Base-by-base conservation (phyloP, 1,140 invertebrate species). In the Piezodorus guildinii region DNA sequence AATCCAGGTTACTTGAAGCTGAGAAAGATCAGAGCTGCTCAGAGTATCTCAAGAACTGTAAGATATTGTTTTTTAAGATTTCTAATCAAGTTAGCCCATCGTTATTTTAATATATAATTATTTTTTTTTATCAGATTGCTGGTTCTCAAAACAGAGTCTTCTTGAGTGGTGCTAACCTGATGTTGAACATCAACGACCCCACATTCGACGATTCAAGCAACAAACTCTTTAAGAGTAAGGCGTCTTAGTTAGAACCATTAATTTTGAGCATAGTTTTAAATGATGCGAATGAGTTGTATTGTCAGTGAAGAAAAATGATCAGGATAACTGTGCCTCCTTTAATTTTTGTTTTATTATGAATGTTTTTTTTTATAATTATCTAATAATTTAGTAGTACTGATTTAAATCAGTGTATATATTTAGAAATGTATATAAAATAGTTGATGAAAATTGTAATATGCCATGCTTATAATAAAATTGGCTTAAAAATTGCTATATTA, bases 1-100 rank as follows among this genome's bases (percentile, higher is more conserved):
- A 99, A 98, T 78, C 95, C 96, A 68, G 97, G 96, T 73, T 99
- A 98, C 72, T 78, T 99, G 63, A 99, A 99, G 74, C 76, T 99
- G 67, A 82, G 97, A 67, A 99, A 99, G 77, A 91, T 99, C 68
- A 83, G 94, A 71, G 97, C 96, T 45, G 92, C 97, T 4, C 95
- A 98, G 73, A 94, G 87, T 72, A 98, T 99, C 77, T 89, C 97
- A 21, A 85, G 91, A 79, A 98, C 94, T 68, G 91, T 96, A 83
- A 83, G 80, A 49, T 9, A n/a, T 49, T 49, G 12, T 8, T 49
- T n/a, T 46, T 49, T 19, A 49, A 19, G 10, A 19, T 49, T 49
- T n/a, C 17, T 3, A 49, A 17, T 49, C n/a, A 49, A 6, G 12
- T 21, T 9, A 49, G 3, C 12, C 17, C 12, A 49, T 49, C 17